Evolutionary conservation across 2,888 invertebrate species (phyloP).

Genomic region (Sicus ferrugineus): DNA sequence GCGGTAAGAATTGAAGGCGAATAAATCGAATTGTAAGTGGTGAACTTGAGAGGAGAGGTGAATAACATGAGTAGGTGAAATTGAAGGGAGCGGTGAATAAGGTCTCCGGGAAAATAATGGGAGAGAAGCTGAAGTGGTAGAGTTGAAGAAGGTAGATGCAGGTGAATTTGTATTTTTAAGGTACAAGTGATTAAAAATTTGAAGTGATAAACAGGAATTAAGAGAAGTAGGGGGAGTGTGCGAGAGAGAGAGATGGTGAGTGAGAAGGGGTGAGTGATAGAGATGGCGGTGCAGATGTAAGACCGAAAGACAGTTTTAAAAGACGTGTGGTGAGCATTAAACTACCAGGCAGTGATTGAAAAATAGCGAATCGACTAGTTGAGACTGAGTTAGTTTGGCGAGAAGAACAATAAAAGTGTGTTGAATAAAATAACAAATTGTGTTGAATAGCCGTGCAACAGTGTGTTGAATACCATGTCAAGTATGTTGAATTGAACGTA

Average conservation of each 20-base stretch:
- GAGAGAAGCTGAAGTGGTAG: neutral
- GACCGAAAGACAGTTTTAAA: no score
- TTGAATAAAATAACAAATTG: neutral
- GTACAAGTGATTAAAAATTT: no score
- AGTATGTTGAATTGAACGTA: neutral
- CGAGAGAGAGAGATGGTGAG: neutral
- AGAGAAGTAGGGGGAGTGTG: neutral
- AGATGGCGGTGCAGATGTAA: no score
- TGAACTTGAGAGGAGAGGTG: neutral
- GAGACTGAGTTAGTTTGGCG: constrained; percentile 8
- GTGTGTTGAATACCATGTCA: neutral
- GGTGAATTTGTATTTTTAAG: no score
- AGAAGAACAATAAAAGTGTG: neutral
- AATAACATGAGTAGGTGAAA: neutral
- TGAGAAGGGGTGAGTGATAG: neutral
- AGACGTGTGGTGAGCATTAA: neutral
- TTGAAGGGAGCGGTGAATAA: neutral
- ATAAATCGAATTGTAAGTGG: no score
- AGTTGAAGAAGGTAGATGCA: no score
- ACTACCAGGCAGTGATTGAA: neutral
- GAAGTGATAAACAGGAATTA: no score
- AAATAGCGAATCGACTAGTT: constrained; percentile 18
- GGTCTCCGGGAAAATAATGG: neutral
- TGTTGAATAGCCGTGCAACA: constrained; percentile 9
- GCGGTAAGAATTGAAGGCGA: constrained; percentile 26